Evolutionary conservation across 2,797 vertebrate species (phyloP), one percentile per base, ranked within the genome.

Genomic region (Etheostoma perlongum): DNA sequence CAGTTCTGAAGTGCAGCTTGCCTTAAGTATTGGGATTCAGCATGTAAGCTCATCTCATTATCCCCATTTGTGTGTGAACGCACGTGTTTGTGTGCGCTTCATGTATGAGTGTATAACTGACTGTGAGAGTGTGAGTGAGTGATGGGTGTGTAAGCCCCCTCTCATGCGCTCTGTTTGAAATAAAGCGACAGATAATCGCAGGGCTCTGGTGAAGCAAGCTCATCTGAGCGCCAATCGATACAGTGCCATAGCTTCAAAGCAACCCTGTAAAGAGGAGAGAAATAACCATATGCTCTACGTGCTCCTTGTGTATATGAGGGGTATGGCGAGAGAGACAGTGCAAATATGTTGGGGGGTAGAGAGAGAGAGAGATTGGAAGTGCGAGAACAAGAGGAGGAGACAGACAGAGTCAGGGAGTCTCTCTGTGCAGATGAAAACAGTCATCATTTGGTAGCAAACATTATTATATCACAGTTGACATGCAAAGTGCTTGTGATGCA

Each of bases 141-240:
- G 91, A 92, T 86, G 88, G 90, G 86, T 84, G 89, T 59, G 84
- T 93, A 94, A 94, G 91, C 93, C 91, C 85, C 88, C 88, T 89
- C 88, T 86, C 89, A 80, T 14, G 85, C 78, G 69, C 84, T 90
- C 91, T 85, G 91, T 94, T 93, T 92, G 92, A 93, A 93, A 93
- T 93, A 91, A 92, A 92, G 91, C 91, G 91, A 93, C 93, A 92
- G 87, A 93, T 94, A 93, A 94, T 94, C 92, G 89, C 89, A 86
- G 90, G 92, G 92, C 90, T 94, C 92, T 92, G 91, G 88, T 73
- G 76, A 89, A 88, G 88, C 85, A 85, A 94, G 92, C 90, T 94
- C 91, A 93, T 93, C 91, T 92, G 91, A 93, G 91, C 91, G 62
- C 89, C 91, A 85, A 94, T 94, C 93, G 89, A 94, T 94, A 92